A percentile compares a stretch with the other conserved stretches of the same genome.
phyloP scores from a whole-genome alignment of 1,140 invertebrate genomes.

The Zeugodacus cucurbitae region DNA sequence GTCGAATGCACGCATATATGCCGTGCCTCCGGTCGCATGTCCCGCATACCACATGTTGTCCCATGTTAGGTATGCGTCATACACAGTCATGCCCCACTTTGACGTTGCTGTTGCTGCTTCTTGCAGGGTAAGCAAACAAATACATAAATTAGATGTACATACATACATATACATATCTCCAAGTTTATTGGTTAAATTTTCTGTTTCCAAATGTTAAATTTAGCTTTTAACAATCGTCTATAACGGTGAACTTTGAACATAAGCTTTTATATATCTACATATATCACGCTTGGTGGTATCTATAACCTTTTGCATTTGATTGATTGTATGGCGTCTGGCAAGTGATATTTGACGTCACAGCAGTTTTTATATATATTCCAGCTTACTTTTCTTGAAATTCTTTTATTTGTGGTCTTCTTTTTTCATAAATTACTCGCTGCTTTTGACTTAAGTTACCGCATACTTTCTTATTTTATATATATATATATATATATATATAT shows the following conservation, averaged over 20 bases:
- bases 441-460: too few relatives aligned
- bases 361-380: background rate
- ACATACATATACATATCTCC: background rate
- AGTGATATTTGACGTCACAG: background rate
- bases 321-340: conserved; percentile 5
- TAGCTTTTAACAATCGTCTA: background rate
- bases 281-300: background rate
- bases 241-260: background rate
- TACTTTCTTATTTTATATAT: too few relatives aligned
- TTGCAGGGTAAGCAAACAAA: background rate
- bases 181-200: background rate
- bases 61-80: background rate
- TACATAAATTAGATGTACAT: background rate
- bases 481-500: background rate
- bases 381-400: background rate
- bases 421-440: too few relatives aligned
- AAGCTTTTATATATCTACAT: background rate
- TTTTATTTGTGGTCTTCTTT: background rate
- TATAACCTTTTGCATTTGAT: background rate
- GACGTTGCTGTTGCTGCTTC: background rate
- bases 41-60: background rate
- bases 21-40: background rate
- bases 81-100: background rate
- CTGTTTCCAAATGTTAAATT: conserved; percentile 13
- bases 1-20: background rate